Evolutionary conservation across 2,113 vertebrate genomes (phyloP).

Genomic region (Alces alces): DNA sequence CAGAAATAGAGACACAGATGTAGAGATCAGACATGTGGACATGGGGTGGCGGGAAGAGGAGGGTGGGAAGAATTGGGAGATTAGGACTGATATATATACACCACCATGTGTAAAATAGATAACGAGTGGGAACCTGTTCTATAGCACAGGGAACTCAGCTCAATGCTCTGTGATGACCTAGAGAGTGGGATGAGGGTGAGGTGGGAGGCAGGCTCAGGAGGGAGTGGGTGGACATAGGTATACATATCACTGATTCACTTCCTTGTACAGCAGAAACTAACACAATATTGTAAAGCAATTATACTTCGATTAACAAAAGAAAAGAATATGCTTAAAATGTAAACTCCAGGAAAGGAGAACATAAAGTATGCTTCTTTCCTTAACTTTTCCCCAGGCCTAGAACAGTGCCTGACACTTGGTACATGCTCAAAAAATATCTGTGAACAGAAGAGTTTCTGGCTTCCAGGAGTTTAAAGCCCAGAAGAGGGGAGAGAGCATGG

Average conservation of each 20-base stretch:
- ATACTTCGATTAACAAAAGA: background rate
- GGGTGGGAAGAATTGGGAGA: background rate
- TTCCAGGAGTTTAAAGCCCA: background rate
- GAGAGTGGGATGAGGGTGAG: background rate
- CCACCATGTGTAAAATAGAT: background rate
- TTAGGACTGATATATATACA: background rate
- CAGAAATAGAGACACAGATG: background rate
- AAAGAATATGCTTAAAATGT: background rate
- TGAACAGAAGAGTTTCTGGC: background rate
- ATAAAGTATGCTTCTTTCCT: background rate
- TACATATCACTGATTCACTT: background rate
- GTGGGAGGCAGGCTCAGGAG: background rate
- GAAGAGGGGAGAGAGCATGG: background rate
- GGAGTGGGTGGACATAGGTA: background rate
- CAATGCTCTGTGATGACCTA: background rate
- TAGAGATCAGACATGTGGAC: background rate
- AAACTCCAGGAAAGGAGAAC: background rate
- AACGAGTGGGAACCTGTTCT: background rate
- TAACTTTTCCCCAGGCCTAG: background rate
- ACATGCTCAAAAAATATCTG: background rate
- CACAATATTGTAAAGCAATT: background rate
- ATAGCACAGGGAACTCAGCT: background rate
- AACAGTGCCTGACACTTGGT: background rate
- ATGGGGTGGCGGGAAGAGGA: accelerated
- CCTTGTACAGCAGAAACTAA: background rate